Conservation (phyloP, 2,113 vertebrate species). For the Orthochromis malagaraziensis region DNA sequence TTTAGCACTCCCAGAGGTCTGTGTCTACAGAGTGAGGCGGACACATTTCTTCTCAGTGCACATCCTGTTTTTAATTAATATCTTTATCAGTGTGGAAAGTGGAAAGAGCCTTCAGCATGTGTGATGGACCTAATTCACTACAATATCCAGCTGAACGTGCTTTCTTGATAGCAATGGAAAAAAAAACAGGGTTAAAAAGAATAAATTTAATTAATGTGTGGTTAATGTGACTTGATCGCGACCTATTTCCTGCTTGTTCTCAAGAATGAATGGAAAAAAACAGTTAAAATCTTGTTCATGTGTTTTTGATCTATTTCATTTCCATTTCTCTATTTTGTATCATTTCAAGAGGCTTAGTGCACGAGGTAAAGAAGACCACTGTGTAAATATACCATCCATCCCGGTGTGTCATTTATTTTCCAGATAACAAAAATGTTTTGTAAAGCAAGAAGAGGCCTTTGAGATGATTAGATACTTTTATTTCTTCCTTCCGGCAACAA, state of each 20-base stretch:
- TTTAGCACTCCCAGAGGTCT: background rate
- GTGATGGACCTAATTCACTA: background rate
- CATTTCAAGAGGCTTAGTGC: background rate
- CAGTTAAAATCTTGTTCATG: background rate
- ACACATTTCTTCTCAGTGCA: background rate
- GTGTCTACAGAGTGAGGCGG: background rate
- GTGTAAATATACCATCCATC: constrained; percentile 17
- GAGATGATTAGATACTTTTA: constrained; percentile 47
- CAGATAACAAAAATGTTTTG: constrained; percentile 8
- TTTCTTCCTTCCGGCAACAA: constrained; percentile 50
- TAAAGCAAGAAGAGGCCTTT: constrained; percentile 22
- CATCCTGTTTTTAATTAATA: constrained; percentile 1
- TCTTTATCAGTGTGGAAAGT: background rate
- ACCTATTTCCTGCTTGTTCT: background rate
- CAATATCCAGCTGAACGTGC: background rate
- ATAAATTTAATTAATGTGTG: background rate
- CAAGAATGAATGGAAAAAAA: background rate
- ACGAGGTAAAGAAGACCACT: background rate
- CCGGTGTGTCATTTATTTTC: constrained; percentile 31
- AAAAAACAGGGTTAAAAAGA: background rate
- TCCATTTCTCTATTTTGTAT: background rate
- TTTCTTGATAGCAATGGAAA: background rate
- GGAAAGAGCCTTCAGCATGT: background rate
- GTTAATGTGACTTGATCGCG: background rate
- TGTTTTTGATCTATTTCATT: background rate